Evolutionary conservation across 2,113 vertebrate species (phyloP).

Genomic region (Cheirogaleus medius): DNA sequence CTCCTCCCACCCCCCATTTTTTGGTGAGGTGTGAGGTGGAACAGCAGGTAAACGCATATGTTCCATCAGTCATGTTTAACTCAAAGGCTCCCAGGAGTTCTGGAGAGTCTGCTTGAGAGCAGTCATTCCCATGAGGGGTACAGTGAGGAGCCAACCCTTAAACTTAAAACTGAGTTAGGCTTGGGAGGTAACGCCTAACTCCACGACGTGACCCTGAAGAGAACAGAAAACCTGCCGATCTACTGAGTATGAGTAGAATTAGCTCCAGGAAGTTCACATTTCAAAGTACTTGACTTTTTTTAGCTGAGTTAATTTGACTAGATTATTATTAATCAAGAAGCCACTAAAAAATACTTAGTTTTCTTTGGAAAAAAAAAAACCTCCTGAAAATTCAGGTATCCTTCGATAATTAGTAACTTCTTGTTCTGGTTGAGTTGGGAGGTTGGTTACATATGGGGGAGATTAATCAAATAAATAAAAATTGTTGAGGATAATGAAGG

Average conservation of each 20-base stretch:
- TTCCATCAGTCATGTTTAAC: neutral
- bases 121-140: neutral
- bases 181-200: neutral
- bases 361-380: neutral
- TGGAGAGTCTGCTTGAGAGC: neutral
- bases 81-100: neutral
- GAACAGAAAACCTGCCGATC: neutral
- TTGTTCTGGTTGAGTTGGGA: neutral
- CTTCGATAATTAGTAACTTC: conserved; percentile 1
- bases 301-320: neutral
- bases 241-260: neutral
- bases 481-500: neutral
- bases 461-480: neutral
- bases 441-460: neutral
- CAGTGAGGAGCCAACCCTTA: neutral
- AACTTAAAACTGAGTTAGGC: neutral
- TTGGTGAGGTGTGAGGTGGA: neutral
- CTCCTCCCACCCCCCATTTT: neutral
- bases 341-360: neutral
- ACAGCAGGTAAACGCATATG: neutral
- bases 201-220: neutral
- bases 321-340: neutral
- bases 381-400: neutral
- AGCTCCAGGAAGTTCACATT: neutral
- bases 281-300: neutral